Evolutionary conservation across 2,113 vertebrate genomes (phyloP).

Genomic region (Ptyas mucosa): DNA sequence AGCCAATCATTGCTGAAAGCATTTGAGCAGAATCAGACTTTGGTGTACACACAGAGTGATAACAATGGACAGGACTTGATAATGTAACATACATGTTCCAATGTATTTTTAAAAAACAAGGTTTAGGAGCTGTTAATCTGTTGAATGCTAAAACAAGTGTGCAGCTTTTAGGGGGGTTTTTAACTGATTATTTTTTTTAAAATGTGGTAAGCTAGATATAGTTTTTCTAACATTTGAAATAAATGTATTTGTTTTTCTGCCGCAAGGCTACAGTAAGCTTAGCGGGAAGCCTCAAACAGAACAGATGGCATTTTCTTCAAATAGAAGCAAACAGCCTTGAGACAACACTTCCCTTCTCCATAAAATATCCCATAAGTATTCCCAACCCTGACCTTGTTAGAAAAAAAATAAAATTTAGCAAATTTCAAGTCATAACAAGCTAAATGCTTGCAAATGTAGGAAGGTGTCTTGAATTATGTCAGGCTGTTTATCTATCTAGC

Average conservation of each 20-base stretch:
- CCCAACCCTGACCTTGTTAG: not conserved
- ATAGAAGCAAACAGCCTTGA: not conserved
- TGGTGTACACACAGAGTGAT: not conserved
- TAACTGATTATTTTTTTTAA: not conserved
- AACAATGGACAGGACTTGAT: not conserved
- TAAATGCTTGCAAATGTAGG: not conserved
- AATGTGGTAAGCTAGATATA: not conserved
- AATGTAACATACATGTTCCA: not conserved
- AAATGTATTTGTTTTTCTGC: conserved; percentile 6
- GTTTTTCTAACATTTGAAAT: not conserved
- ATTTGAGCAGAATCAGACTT: not conserved
- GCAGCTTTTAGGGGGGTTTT: not conserved
- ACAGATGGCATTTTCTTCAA: conserved; percentile 7
- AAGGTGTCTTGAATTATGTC: not conserved
- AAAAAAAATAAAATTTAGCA: not conserved
- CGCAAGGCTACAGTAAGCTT: not conserved
- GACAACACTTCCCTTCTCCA: not conserved
- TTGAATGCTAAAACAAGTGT: not conserved
- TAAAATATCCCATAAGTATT: not conserved
- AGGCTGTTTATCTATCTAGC: not conserved
- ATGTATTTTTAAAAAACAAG: not conserved
- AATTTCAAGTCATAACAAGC: not conserved
- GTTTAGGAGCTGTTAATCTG: not conserved
- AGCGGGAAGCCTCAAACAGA: not conserved
- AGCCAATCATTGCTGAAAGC: not conserved